These are phyloP conservation scores for Heliconius melpomene DNA, from an alignment of 1,140 invertebrate species.

Conservation along the genomic window DNA sequence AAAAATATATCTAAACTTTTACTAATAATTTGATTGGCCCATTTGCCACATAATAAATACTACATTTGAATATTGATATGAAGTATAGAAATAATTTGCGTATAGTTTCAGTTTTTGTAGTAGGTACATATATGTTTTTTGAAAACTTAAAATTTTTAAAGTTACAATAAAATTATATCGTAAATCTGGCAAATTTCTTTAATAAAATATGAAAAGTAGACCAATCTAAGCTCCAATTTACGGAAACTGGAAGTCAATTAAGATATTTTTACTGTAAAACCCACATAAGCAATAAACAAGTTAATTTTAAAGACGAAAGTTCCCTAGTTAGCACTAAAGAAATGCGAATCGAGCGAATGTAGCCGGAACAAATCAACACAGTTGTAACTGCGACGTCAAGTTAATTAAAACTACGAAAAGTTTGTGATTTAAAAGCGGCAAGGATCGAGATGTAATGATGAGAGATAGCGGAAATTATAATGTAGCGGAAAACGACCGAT, in stretches of 20 bases:
- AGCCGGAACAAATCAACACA: constrained; percentile 64
- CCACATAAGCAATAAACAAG: constrained; percentile 20
- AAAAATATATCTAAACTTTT: not conserved
- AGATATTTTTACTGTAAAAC: not conserved
- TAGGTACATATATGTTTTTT: too few species aligned
- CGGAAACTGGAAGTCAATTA: constrained; percentile 3
- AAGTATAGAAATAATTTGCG: not conserved
- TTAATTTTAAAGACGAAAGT: constrained; percentile 41
- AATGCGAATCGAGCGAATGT: constrained; percentile 42
- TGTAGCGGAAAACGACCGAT: not conserved
- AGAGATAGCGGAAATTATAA: constrained; percentile 40
- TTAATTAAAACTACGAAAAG: constrained; percentile 79
- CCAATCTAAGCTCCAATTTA: constrained; percentile 1
- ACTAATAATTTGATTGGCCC: not conserved
- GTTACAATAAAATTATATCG: not conserved
- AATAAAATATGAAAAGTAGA: not conserved
- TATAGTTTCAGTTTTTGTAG: too few species aligned
- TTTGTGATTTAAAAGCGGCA: constrained; percentile 69
- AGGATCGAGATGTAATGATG: constrained; percentile 29
- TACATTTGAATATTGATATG: not conserved
- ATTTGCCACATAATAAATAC: not conserved
- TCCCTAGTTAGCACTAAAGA: constrained; percentile 46
- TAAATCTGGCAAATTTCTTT: not conserved
- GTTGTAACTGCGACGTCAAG: constrained; percentile 74
- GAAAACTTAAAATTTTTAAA: not conserved